phyloP scores from a whole-genome alignment of 2,113 vertebrate genomes.

The Glareola pratincola region DNA sequence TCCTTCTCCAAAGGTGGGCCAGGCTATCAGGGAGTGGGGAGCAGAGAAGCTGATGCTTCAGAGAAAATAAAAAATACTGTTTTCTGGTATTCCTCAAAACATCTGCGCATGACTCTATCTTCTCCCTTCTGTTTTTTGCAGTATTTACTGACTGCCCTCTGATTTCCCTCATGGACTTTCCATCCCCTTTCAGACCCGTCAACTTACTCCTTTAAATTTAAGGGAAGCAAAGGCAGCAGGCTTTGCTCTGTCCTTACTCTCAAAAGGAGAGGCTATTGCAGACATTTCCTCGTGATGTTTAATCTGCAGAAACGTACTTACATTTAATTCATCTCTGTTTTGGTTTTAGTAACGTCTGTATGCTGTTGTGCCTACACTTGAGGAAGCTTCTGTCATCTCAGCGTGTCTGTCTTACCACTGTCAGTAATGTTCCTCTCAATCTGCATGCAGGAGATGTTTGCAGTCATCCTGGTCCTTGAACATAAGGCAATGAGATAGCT shows the following conservation, averaged over 20 bases:
- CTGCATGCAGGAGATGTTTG: neutral
- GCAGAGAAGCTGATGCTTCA: neutral
- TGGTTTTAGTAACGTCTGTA: neutral
- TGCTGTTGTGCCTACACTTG: accelerated
- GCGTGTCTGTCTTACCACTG: neutral
- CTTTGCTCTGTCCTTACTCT: neutral
- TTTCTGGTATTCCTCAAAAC: neutral
- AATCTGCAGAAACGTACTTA: neutral
- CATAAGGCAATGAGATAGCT: neutral
- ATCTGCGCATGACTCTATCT: neutral
- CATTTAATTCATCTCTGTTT: neutral
- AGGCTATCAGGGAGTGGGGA: neutral
- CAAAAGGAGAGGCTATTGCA: neutral
- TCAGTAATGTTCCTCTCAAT: neutral
- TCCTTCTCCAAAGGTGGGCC: neutral
- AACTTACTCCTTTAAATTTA: neutral
- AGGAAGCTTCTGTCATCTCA: neutral
- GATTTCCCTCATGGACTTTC: neutral
- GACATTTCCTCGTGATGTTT: accelerated
- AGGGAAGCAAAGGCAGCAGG: too few species aligned
- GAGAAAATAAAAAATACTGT: neutral
- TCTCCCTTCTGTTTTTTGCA: neutral
- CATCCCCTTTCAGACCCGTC: neutral
- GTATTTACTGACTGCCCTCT: neutral
- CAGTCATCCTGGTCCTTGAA: neutral